A percentile compares a stretch with the other conserved stretches of the same genome.
Conservation (phyloP, 2,888 invertebrate genomes). For the Galeruca laticollis region DNA sequence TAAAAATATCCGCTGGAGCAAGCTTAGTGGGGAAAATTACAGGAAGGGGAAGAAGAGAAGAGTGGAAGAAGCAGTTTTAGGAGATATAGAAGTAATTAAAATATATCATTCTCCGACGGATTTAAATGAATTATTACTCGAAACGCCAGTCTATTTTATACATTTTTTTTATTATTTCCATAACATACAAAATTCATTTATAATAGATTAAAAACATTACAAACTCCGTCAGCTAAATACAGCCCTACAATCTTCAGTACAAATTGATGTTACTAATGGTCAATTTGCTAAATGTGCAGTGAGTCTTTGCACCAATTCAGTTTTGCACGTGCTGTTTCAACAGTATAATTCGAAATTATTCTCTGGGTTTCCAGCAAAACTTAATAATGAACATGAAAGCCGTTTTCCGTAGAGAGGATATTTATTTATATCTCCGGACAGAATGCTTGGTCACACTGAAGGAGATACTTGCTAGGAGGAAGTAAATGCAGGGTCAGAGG, state of each 20-base stretch:
- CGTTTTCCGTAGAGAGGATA: neutral
- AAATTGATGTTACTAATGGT: neutral
- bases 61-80: too few species aligned
- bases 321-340: neutral
- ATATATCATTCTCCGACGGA: too few species aligned
- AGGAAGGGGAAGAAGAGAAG: too few species aligned
- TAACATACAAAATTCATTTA: neutral
- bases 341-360: neutral
- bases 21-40: too few species aligned
- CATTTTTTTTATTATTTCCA: neutral
- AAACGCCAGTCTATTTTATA: too few species aligned
- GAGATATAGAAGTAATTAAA: too few species aligned
- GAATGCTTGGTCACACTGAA: neutral
- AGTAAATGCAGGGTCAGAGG: neutral
- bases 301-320: neutral
- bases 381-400: neutral
- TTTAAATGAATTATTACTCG: too few species aligned
- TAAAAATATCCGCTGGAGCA: too few species aligned
- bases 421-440: neutral
- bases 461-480: neutral
- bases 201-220: neutral
- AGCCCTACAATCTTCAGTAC: neutral
- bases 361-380: neutral
- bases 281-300: neutral
- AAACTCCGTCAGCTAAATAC: neutral